These are phyloP conservation scores for Cryptops parisi DNA, from an alignment of 2,888 invertebrate genomes.

Conservation along the genomic window DNA sequence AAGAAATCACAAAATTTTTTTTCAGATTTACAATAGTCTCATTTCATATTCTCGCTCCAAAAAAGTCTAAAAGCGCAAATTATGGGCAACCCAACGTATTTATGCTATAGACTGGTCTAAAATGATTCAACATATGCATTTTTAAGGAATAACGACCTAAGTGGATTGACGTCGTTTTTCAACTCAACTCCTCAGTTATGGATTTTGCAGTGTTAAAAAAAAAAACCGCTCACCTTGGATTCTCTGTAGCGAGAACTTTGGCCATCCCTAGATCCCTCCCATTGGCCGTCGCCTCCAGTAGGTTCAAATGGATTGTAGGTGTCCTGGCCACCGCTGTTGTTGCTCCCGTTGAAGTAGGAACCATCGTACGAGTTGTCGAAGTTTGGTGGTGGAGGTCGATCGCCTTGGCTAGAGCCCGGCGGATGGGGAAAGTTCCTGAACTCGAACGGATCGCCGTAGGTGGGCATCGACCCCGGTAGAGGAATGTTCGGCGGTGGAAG, in stretches of 20 bases:
- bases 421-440: constrained; percentile 11
- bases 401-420: constrained; percentile 7
- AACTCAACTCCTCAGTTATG: too few relatives aligned
- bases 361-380: constrained; percentile 13
- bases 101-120: too few relatives aligned
- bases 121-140: too few relatives aligned
- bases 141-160: too few relatives aligned
- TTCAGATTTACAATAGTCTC: too few relatives aligned
- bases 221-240: constrained; percentile 3
- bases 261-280: constrained; percentile 16
- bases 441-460: constrained; percentile 17
- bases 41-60: neutral
- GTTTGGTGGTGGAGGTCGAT: constrained; percentile 10
- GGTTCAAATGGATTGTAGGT: constrained; percentile 17
- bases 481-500: constrained; percentile 27
- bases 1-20: too few relatives aligned
- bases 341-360: constrained; percentile 4
- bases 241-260: constrained; percentile 12
- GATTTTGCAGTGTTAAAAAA: neutral
- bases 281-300: constrained; percentile 7
- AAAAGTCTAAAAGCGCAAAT: too few relatives aligned
- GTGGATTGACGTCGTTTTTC: too few relatives aligned
- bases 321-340: constrained; percentile 6
- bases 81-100: too few relatives aligned
- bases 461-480: constrained; percentile 19